Evolutionary conservation across 2,888 invertebrate genomes (phyloP).

Genomic region (Athetis lepigone): DNA sequence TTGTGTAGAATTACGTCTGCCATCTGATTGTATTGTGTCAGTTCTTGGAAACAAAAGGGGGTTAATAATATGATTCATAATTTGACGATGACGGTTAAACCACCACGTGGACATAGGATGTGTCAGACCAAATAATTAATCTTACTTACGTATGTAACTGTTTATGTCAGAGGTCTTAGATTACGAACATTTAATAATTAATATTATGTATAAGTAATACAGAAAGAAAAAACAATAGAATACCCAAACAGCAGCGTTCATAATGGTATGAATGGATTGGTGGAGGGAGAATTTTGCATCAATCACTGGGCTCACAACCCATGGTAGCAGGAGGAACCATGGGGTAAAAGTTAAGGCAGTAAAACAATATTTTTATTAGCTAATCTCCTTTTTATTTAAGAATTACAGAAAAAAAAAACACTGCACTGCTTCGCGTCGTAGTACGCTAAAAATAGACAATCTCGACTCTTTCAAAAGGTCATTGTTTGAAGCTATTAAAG

Average conservation of each 20-base stretch:
- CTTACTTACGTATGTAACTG: too few species aligned
- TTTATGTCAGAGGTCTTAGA: too few species aligned
- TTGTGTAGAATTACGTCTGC: constrained; percentile 3
- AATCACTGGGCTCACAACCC: too few species aligned
- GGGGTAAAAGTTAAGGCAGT: not conserved
- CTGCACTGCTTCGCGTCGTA: not conserved
- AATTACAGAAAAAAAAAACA: constrained; percentile 3
- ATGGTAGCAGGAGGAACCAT: too few species aligned
- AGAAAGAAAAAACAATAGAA: too few species aligned
- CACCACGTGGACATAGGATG: constrained; percentile 10
- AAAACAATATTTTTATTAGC: constrained; percentile 2
- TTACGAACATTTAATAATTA: too few species aligned
- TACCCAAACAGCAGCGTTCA: too few species aligned
- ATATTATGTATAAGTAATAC: too few species aligned
- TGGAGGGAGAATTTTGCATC: too few species aligned
- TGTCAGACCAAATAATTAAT: too few species aligned
- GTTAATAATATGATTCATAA: constrained; percentile 26
- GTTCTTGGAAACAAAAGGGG: constrained; percentile 24
- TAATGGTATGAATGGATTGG: too few species aligned
- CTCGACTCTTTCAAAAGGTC: constrained; percentile 24
- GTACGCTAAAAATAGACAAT: constrained; percentile 14
- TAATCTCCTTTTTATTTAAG: not conserved
- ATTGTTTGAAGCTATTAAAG: constrained; percentile 17
- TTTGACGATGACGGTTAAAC: not conserved
- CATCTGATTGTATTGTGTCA: constrained; percentile 26